Percentiles rank a stretch among this genome's conserved stretches.
phyloP scores from a whole-genome alignment of 2,888 invertebrate genomes.

The Oligia fasciuncula region DNA sequence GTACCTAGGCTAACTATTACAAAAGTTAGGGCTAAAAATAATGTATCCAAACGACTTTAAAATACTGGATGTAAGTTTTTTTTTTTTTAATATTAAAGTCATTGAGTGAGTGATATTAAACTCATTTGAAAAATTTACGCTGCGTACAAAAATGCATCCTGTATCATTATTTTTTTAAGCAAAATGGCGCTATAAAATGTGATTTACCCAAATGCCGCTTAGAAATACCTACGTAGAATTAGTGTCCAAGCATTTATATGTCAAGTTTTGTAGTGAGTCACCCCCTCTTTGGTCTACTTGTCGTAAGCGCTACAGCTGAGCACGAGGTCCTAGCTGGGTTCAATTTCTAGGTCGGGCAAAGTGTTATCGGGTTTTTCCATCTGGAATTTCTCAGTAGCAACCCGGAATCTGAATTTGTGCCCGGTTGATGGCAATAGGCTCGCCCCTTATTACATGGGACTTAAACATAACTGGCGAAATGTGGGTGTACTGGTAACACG shows the following conservation, averaged over 20 bases:
- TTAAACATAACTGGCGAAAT: no score
- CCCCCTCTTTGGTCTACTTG: background rate
- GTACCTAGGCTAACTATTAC: background rate
- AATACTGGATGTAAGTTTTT: background rate
- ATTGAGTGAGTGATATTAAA: background rate
- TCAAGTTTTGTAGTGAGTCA: background rate
- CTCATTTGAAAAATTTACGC: background rate
- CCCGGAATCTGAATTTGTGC: background rate
- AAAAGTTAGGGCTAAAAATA: background rate
- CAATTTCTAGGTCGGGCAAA: background rate
- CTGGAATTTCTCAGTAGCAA: background rate
- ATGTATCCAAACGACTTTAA: background rate
- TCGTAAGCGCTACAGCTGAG: background rate
- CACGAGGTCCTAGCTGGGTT: background rate
- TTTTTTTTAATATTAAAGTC: background rate
- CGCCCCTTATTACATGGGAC: background rate
- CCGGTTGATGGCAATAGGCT: no score
- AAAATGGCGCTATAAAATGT: background rate
- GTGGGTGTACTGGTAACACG: no score
- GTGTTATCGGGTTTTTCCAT: background rate
- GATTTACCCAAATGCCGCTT: slow-evolving; percentile 26
- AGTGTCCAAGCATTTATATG: slow-evolving; percentile 33
- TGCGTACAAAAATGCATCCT: background rate
- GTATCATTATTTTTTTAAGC: background rate
- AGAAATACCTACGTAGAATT: slow-evolving; percentile 16